Conservation (phyloP, 2,797 vertebrate genomes). For the Enteromius radiatus region DNA sequence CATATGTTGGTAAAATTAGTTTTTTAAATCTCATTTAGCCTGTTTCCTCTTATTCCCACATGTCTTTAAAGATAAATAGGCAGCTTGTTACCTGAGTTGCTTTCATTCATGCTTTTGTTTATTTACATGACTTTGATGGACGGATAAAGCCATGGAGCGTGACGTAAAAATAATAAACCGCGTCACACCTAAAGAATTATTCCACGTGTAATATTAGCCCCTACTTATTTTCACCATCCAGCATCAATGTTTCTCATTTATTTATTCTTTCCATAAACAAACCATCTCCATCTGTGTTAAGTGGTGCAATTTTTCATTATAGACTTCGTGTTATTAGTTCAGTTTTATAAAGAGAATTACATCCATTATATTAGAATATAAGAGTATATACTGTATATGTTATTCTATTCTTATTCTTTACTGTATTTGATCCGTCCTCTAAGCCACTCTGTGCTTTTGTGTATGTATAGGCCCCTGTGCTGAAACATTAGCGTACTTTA, state of each 20-base stretch:
- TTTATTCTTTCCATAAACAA: neutral
- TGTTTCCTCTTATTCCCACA: neutral
- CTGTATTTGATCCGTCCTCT: neutral
- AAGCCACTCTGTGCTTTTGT: conserved; percentile 14
- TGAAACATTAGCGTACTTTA: conserved; percentile 4
- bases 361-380: neutral
- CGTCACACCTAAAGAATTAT: neutral
- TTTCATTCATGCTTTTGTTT: neutral
- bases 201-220: neutral
- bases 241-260: neutral
- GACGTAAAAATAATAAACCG: neutral
- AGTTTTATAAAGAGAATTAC: conserved; percentile 18
- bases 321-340: conserved; percentile 42
- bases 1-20: neutral
- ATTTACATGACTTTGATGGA: neutral
- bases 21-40: neutral
- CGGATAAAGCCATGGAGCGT: conserved; percentile 10
- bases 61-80: neutral
- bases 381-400: conserved; percentile 54
- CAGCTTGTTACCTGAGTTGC: neutral
- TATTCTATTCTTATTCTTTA: conserved; percentile 42
- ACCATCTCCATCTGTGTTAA: neutral
- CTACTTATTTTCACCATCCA: neutral
- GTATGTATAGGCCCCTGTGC: neutral
- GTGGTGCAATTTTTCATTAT: conserved; percentile 52